These are phyloP conservation scores for Hyposmocoma kahamanoa DNA, from an alignment of 1,140 invertebrate species.

Conservation along the genomic window DNA sequence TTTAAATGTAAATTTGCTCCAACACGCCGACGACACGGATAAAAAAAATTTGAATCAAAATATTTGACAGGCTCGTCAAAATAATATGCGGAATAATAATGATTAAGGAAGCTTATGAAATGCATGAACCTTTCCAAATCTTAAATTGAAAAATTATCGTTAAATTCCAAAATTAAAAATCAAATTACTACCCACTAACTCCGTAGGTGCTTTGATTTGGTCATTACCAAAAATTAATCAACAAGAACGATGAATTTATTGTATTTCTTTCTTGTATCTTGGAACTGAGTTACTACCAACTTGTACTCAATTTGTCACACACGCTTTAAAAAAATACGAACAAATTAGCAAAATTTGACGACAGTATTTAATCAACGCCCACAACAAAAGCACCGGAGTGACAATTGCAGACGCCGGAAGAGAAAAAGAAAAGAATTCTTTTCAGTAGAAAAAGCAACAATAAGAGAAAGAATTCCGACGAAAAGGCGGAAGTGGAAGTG, in stretches of 20 bases:
- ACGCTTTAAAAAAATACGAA: conserved; percentile 21
- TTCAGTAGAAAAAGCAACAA: conserved; percentile 62
- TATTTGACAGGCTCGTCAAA: conserved; percentile 54
- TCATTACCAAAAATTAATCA: too few species aligned
- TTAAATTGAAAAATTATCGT: too few species aligned
- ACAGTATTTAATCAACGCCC: conserved; percentile 60
- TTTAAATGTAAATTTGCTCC: conserved; percentile 71
- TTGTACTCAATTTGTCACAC: too few species aligned
- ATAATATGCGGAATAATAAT: conserved; percentile 18
- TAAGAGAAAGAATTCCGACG: conserved; percentile 45
- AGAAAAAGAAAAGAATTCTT: conserved; percentile 61
- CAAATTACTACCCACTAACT: too few species aligned
- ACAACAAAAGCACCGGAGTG: conserved; percentile 56
- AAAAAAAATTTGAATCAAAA: conserved; percentile 65
- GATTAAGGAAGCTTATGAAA: not conserved
- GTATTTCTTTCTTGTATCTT: too few species aligned
- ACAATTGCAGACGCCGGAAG: conserved; percentile 55
- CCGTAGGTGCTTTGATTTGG: too few species aligned
- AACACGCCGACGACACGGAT: conserved; percentile 59
- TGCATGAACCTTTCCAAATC: conserved; percentile 2
- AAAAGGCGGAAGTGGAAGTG: conserved; percentile 65
- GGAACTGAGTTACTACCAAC: too few species aligned
- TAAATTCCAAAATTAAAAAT: too few species aligned
- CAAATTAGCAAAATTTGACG: conserved; percentile 47
- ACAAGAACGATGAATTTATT: too few species aligned